phyloP scores from a whole-genome alignment of 1,140 invertebrate genomes.

The Drosophila biarmipes region DNA sequence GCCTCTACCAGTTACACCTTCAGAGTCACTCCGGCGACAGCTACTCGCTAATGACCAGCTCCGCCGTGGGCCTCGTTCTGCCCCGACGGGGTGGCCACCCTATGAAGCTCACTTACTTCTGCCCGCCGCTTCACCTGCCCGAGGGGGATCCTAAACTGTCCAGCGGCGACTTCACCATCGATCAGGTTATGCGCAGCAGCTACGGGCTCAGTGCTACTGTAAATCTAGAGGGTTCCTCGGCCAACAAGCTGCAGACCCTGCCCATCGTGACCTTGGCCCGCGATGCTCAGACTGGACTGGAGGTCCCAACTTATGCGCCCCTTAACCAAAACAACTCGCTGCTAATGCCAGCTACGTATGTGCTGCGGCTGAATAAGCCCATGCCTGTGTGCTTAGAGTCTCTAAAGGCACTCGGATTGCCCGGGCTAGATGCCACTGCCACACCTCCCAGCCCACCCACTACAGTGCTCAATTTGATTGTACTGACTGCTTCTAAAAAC shows the following conservation, averaged over 20 bases:
- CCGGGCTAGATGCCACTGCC: slow-evolving; percentile 19
- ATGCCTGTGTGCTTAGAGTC: slow-evolving; percentile 88
- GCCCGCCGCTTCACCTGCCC: slow-evolving; percentile 84
- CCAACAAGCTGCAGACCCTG: slow-evolving; percentile 94
- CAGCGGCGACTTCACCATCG: slow-evolving; percentile 59
- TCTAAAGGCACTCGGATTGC: slow-evolving; percentile 44
- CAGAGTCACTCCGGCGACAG: slow-evolving; percentile 88
- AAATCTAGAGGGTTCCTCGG: slow-evolving; percentile 94
- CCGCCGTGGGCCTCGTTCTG: slow-evolving; percentile 93
- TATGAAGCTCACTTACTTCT: slow-evolving; percentile 97
- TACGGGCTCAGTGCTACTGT: slow-evolving; percentile 94
- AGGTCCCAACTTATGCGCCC: slow-evolving; percentile 91
- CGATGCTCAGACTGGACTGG: slow-evolving; percentile 90
- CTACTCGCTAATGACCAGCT: slow-evolving; percentile 94
- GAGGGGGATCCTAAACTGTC: slow-evolving; percentile 34
- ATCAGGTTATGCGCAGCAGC: slow-evolving; percentile 63
- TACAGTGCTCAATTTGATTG: slow-evolving; percentile 70
- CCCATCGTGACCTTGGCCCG: slow-evolving; percentile 91
- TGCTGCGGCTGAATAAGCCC: slow-evolving; percentile 93
- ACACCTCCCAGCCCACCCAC: slow-evolving; percentile 26
- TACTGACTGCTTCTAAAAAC: slow-evolving; percentile 68
- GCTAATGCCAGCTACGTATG: slow-evolving; percentile 95
- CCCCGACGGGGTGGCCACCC: slow-evolving; percentile 93
- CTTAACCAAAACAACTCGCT: slow-evolving; percentile 93
- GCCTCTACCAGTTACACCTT: slow-evolving; percentile 89